Evolutionary conservation across 37 sponge, comb jelly and placozoan species (phyloP).

Genomic region (Hexactinellida sp.): DNA sequence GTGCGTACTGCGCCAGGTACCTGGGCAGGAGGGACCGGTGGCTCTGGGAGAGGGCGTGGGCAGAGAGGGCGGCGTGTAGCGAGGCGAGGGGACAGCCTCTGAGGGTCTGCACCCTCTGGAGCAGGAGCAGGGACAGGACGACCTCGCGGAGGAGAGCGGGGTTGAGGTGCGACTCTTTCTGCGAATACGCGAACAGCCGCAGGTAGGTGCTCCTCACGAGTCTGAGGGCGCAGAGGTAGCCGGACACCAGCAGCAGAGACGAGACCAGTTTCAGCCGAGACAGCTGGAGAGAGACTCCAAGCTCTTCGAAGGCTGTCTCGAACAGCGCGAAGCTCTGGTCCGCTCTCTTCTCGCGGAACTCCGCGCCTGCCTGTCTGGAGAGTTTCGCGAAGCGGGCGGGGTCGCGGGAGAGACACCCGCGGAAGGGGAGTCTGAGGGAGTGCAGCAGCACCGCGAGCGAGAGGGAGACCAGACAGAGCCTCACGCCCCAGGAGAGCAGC

Average conservation of each 20-base stretch:
- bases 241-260: not conserved
- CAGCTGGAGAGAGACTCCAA: not conserved
- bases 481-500: not conserved
- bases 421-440: not conserved
- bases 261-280: not conserved
- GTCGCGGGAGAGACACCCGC: not conserved
- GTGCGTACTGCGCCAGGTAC: not conserved
- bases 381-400: not conserved
- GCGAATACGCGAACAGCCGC: not conserved
- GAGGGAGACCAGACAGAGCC: not conserved
- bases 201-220: not conserved
- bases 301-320: not conserved
- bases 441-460: not conserved
- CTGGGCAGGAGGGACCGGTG: not conserved
- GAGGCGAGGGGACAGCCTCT: not conserved
- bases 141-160: not conserved
- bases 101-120: not conserved
- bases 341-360: not conserved
- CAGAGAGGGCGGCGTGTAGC: not conserved
- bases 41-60: not conserved
- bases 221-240: not conserved
- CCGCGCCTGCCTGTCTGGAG: not conserved
- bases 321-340: not conserved
- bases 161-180: not conserved
- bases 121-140: not conserved